phyloP scores from a whole-genome alignment of 2,888 invertebrate genomes.

The Pseudanteris insignis region DNA sequence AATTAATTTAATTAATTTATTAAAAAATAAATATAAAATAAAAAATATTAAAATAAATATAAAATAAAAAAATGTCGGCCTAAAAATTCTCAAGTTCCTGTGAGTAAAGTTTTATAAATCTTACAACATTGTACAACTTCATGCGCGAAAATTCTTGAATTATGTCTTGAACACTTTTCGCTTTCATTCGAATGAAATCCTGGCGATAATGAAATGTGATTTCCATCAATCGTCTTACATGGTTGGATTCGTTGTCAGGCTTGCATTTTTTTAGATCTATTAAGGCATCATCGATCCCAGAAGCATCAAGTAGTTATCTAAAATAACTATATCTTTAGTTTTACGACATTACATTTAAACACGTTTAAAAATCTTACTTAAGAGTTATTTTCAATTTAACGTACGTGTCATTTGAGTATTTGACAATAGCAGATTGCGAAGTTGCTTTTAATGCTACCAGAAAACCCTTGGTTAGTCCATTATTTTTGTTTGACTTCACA shows the following conservation, averaged over 20 bases:
- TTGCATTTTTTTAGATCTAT: conserved; percentile 5
- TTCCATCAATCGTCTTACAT: conserved; percentile 6
- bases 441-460: not conserved
- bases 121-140: conserved; percentile 1
- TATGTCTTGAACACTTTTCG: not conserved
- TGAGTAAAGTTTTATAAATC: too few relatives aligned
- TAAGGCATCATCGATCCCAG: conserved; percentile 5
- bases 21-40: not conserved
- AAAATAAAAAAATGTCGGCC: not conserved
- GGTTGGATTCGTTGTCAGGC: conserved; percentile 3
- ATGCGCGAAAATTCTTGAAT: conserved; percentile 8
- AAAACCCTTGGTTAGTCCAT: not conserved
- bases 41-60: conserved; percentile 1
- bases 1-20: not conserved
- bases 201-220: not conserved
- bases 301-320: not conserved
- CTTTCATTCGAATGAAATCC: conserved; percentile 1
- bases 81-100: too few relatives aligned
- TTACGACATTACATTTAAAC: not conserved
- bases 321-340: conserved; percentile 1
- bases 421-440: too few relatives aligned
- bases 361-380: not conserved
- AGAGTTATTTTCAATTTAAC: not conserved
- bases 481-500: not conserved
- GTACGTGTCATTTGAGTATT: not conserved